These are phyloP conservation scores for Polymixis flavicincta DNA, from an alignment of 2,888 invertebrate genomes.

Conservation along the genomic window DNA sequence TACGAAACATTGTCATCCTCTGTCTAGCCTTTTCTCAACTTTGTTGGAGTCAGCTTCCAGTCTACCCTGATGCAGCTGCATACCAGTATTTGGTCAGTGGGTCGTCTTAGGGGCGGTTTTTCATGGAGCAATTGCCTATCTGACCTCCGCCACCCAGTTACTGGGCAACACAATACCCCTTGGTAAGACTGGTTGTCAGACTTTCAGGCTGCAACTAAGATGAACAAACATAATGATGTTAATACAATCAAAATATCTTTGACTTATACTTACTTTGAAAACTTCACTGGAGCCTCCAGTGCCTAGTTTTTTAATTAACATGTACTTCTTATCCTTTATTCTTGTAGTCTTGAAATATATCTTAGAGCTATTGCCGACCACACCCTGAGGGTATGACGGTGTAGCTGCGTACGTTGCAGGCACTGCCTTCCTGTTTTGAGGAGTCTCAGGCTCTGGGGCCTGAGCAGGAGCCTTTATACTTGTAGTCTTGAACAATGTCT, in stretches of 20 bases:
- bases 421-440: constrained; percentile 77
- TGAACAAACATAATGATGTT: not conserved
- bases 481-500: constrained; percentile 87
- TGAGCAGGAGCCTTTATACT: constrained; percentile 87
- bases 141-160: too few relatives aligned
- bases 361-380: constrained; percentile 77
- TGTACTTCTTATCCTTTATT: constrained; percentile 94
- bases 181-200: too few relatives aligned
- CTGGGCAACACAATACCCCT: too few relatives aligned
- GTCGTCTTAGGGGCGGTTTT: too few relatives aligned
- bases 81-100: too few relatives aligned
- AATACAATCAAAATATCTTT: not conserved
- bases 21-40: too few relatives aligned
- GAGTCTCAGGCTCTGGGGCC: constrained; percentile 79
- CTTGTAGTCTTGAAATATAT: constrained; percentile 87
- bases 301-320: constrained; percentile 94
- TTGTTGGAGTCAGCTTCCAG: too few relatives aligned
- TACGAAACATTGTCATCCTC: not conserved
- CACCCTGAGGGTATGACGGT: constrained; percentile 85
- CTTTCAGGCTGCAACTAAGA: too few relatives aligned
- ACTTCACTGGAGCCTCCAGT: constrained; percentile 98
- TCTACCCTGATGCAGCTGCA: too few relatives aligned
- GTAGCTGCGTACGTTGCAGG: constrained; percentile 81
- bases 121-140: too few relatives aligned
- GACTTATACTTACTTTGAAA: constrained; percentile 84